Evolutionary conservation across 2,797 vertebrate genomes (phyloP).

Genomic region (Girardinus metallicus): DNA sequence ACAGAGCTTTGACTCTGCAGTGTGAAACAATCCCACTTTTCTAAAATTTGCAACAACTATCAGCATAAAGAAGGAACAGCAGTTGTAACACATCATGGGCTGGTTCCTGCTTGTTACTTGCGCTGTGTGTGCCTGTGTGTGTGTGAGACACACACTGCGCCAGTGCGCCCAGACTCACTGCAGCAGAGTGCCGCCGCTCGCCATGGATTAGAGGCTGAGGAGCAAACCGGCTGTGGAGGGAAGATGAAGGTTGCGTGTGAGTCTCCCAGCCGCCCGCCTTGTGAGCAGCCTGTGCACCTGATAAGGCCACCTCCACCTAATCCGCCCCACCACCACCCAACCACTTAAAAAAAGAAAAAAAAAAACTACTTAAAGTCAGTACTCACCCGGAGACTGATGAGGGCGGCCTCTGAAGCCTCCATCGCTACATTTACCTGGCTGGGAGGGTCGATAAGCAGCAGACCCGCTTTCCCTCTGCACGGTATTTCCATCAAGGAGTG

Average conservation of each 20-base stretch:
- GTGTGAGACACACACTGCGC: neutral
- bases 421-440: slow-evolving; percentile 33
- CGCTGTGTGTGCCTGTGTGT: neutral
- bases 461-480: slow-evolving; percentile 5
- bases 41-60: neutral
- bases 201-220: slow-evolving; percentile 57
- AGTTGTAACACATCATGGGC: slow-evolving; percentile 14
- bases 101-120: slow-evolving; percentile 14
- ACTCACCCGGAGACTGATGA: slow-evolving; percentile 59
- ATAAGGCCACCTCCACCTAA: slow-evolving; percentile 78
- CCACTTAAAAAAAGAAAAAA: slow-evolving; percentile 2
- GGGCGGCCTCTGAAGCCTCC: slow-evolving; percentile 42
- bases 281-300: slow-evolving; percentile 69
- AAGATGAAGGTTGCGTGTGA: slow-evolving; percentile 76
- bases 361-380: slow-evolving; percentile 74
- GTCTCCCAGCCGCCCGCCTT: slow-evolving; percentile 55
- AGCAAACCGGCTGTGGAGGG: slow-evolving; percentile 69
- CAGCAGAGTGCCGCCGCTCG: slow-evolving; percentile 18
- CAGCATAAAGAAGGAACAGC: neutral
- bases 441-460: slow-evolving; percentile 45
- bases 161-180: slow-evolving; percentile 6
- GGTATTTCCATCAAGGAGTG: slow-evolving; percentile 24
- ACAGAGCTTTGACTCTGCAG: neutral
- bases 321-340: slow-evolving; percentile 48
- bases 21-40: neutral